Percentiles rank a stretch among this genome's conserved stretches.
Evolutionary conservation across 2,113 vertebrate species (phyloP).

Genomic region (Coptodon rendalli): DNA sequence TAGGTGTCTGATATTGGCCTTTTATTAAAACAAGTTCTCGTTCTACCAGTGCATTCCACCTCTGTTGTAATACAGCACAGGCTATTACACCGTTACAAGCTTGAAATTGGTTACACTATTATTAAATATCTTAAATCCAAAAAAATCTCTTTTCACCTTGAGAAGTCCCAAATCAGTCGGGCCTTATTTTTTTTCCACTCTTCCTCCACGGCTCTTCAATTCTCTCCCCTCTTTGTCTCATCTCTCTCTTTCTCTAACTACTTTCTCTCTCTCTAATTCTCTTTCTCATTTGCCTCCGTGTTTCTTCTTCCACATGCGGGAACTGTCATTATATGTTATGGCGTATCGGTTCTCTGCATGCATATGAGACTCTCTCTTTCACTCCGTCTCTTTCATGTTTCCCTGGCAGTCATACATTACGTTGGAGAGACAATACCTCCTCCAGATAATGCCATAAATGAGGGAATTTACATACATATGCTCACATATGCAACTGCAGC

Average conservation of each 20-base stretch:
- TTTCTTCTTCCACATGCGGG: conserved; percentile 60
- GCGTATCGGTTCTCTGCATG: conserved; percentile 52
- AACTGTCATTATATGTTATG: conserved; percentile 66
- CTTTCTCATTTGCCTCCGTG: conserved; percentile 53
- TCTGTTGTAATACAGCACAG: neutral
- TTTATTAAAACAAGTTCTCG: neutral
- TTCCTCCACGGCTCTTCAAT: conserved; percentile 22
- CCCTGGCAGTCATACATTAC: conserved; percentile 69
- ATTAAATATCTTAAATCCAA: conserved; percentile 5
- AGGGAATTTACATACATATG: conserved; percentile 76
- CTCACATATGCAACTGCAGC: conserved; percentile 54
- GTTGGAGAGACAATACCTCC: conserved; percentile 74
- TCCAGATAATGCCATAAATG: conserved; percentile 79
- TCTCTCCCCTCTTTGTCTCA: conserved; percentile 1
- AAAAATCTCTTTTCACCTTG: neutral
- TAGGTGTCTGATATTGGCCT: neutral
- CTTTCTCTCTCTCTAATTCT: conserved; percentile 47
- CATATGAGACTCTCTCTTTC: conserved; percentile 45
- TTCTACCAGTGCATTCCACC: neutral
- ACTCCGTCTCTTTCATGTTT: conserved; percentile 62
- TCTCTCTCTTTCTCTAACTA: neutral
- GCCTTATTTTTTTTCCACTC: neutral
- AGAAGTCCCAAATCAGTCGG: neutral
- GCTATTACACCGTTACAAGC: neutral
- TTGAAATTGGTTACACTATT: neutral